Evolutionary conservation across 2,797 vertebrate genomes (phyloP), one percentile per base, ranked within the genome.

Genomic region (Crypturellus tataupa): DNA sequence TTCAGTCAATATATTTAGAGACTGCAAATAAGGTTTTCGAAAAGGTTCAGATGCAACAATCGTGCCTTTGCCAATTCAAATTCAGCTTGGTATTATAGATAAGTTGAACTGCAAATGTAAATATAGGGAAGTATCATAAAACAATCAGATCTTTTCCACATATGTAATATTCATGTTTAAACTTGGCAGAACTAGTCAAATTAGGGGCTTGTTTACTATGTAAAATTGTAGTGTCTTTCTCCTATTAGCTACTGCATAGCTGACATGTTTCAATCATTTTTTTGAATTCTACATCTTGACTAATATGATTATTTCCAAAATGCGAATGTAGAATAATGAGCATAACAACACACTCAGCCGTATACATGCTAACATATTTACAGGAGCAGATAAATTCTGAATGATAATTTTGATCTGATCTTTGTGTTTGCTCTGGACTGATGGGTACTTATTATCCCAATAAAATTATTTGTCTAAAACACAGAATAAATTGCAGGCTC

Each of bases 401-500:
- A 72, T 56, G 65, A 80, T 4, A 3, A 25, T 46, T 85, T 71
- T 47, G 67, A 69, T 85, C 16, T 72, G 85, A 92, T 35, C 55
- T 62, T 55, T 19, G 29, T 47, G 39, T 62, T 75, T 78, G 69
- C 49, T 87, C 72, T 55, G 44, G 25, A 51, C 37, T 68, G 81
- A 71, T 83, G n/a, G 14, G 56, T 46, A 37, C 11, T 46, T 93
- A 94, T 72, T 87, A 81, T 90, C 90, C 64, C 76, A 72, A 39
- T 64, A 42, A 90, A 18, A 16, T 23, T 83, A 87, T 90, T 92
- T 89, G 69, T 72, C 91, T 91, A 95, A 85, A 96, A 65, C 62
- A 73, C 64, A 83, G 80, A 95, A 83, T 85, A 92, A 91, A 90
- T 85, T 92, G 55, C 86, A 91, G 84, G 80, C 93, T 94, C 69